These are phyloP conservation scores for Norana najaformis DNA, from an alignment of 2,888 invertebrate genomes.

Conservation along the genomic window DNA sequence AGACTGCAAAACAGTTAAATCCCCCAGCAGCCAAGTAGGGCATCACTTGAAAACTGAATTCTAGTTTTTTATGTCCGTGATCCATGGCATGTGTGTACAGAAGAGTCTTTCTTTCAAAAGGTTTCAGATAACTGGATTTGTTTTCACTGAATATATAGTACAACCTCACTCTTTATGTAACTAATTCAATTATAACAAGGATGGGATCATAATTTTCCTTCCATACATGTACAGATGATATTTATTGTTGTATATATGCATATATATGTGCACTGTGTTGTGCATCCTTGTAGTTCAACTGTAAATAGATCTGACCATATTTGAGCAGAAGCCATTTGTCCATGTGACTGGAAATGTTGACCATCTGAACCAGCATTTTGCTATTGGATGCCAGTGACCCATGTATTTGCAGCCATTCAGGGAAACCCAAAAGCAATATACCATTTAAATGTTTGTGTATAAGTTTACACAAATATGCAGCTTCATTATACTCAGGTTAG, in stretches of 20 bases:
- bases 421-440: not conserved
- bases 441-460: no score
- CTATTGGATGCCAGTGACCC: not conserved
- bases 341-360: not conserved
- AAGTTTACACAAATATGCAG: no score
- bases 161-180: not conserved
- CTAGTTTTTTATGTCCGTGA: not conserved
- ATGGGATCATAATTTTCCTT: not conserved
- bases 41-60: not conserved
- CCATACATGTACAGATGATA: not conserved
- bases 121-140: not conserved
- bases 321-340: no score
- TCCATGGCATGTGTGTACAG: not conserved
- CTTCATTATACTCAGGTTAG: no score
- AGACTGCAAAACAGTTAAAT: constrained; percentile 70
- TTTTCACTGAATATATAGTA: not conserved
- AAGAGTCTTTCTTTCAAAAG: not conserved
- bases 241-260: not conserved
- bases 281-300: not conserved
- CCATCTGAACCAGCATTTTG: not conserved
- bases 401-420: not conserved
- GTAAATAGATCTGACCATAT: not conserved
- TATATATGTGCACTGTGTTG: not conserved
- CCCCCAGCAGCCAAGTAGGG: constrained; percentile 17
- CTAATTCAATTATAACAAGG: not conserved